Evolutionary conservation across 1,140 invertebrate genomes (phyloP).

Genomic region (Colletes latitarsis): DNA sequence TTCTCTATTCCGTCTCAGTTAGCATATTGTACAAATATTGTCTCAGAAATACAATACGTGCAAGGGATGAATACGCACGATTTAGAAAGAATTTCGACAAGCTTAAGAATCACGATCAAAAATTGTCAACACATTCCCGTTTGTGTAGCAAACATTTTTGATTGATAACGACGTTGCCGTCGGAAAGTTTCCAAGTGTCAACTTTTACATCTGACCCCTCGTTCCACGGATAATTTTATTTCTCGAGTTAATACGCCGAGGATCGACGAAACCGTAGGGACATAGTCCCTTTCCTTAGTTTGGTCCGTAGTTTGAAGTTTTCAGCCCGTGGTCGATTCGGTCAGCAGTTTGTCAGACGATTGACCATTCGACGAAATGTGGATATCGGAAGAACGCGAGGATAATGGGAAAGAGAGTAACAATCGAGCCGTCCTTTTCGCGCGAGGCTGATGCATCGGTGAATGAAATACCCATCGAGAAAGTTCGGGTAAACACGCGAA

Average conservation of each 20-base stretch:
- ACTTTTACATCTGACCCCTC: no score
- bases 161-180: neutral
- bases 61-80: no score
- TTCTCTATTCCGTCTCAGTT: no score
- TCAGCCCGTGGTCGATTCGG: neutral
- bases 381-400: neutral
- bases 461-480: constrained; percentile 1
- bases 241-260: neutral
- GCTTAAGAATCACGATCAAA: no score
- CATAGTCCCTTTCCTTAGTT: neutral
- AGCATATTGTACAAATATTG: no score
- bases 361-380: neutral
- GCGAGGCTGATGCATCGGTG: no score
- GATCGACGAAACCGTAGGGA: neutral
- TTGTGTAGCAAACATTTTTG: no score
- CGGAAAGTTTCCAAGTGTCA: neutral
- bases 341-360: neutral
- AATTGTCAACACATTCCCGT: no score
- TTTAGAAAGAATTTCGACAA: no score
- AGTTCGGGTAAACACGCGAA: neutral
- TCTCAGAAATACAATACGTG: no score
- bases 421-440: neutral
- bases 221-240: neutral
- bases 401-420: neutral
- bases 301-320: neutral